Conservation (phyloP, 2,113 vertebrate species). For the Dipodomys stephensi region DNA sequence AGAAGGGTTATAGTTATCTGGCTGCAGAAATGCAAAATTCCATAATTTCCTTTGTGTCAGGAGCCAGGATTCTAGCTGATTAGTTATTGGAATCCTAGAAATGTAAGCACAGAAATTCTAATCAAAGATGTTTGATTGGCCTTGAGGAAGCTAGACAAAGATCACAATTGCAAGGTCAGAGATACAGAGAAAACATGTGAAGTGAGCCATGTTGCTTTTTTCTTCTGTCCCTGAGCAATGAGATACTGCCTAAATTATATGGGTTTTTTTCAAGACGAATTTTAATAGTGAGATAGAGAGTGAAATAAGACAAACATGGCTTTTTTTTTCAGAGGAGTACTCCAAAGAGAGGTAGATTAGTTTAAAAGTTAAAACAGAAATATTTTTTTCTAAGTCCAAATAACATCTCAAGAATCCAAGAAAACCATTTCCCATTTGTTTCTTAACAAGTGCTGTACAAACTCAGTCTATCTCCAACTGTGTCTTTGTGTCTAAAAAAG, state of each 20-base stretch:
- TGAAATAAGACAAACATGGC: neutral
- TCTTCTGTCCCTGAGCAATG: neutral
- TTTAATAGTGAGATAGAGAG: neutral
- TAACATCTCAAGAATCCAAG: neutral
- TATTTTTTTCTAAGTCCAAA: constrained; percentile 75
- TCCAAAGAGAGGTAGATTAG: neutral
- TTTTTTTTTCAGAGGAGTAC: constrained; percentile 24
- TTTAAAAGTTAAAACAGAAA: constrained; percentile 28
- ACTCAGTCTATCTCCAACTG: constrained; percentile 44
- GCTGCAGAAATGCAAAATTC: constrained; percentile 16
- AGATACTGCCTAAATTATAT: neutral
- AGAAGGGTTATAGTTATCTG: neutral
- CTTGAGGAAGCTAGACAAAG: neutral
- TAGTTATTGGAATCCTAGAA: neutral
- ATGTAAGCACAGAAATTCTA: neutral
- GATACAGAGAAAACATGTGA: neutral
- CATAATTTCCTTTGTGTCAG: constrained; percentile 1
- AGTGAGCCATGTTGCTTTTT: neutral
- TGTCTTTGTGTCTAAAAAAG: constrained; percentile 62
- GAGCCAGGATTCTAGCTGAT: neutral
- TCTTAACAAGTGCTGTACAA: neutral
- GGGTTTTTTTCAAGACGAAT: constrained; percentile 13
- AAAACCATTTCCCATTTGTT: constrained; percentile 58
- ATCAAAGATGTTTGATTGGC: neutral
- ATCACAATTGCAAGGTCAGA: neutral